Conservation (phyloP, 1,140 invertebrate genomes). For the Odontomachus brunneus region DNA sequence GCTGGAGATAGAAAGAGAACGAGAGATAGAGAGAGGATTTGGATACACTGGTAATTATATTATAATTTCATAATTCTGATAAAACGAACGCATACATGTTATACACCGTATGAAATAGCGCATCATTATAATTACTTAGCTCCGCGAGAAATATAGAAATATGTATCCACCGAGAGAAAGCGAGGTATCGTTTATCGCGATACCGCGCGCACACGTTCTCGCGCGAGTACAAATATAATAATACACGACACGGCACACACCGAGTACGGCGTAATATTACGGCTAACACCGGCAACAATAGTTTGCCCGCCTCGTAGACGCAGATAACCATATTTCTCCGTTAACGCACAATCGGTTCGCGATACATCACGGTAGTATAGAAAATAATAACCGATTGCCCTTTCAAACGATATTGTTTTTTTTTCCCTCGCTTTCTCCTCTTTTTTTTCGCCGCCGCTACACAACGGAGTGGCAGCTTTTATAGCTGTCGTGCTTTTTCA, state of each 20-base stretch:
- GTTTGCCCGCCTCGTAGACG: constrained; percentile 25
- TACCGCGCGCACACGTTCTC: not conserved
- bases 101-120: not conserved
- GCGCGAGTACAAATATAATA: constrained; percentile 40
- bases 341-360: constrained; percentile 52
- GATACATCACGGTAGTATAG: constrained; percentile 48
- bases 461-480: constrained; percentile 38
- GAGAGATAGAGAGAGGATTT: not conserved
- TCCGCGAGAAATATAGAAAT: not conserved
- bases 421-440: not conserved
- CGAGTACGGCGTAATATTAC: constrained; percentile 32
- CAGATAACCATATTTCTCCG: constrained; percentile 48
- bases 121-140: constrained; percentile 10
- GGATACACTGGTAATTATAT: constrained; percentile 1
- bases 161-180: constrained; percentile 7
- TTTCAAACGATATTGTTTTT: constrained; percentile 49
- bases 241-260: not conserved
- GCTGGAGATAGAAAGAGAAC: too few species aligned
- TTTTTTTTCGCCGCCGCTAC: not conserved
- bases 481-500: constrained; percentile 36
- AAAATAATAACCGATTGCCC: constrained; percentile 57
- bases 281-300: constrained; percentile 48
- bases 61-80: not conserved
- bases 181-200: constrained; percentile 13
- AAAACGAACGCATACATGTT: too few species aligned